A percentile compares a stretch with the other conserved stretches of the same genome.
These are phyloP conservation scores for Hyalella azteca DNA, from an alignment of 2,888 invertebrate genomes.

Conservation along the genomic window DNA sequence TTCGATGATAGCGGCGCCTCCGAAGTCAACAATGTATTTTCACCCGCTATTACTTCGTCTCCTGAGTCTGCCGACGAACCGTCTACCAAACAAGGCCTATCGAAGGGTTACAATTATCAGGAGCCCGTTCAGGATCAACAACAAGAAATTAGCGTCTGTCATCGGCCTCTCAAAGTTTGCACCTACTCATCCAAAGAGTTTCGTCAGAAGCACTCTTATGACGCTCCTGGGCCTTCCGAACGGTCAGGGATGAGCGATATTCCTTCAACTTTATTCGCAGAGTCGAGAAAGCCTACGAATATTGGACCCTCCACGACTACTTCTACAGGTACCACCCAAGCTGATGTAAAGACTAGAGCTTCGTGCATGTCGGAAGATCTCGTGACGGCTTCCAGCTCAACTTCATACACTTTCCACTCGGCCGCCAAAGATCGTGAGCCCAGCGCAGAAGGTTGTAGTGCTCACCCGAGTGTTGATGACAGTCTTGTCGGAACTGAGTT, in stretches of 20 bases:
- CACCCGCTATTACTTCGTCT: neutral
- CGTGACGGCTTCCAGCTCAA: neutral
- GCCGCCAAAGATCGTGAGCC: constrained; percentile 4
- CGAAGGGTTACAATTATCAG: neutral
- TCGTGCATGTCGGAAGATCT: neutral
- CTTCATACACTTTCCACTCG: neutral
- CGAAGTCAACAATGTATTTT: neutral
- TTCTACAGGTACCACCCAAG: too few species aligned
- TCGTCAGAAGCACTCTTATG: too few species aligned
- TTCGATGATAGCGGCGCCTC: neutral
- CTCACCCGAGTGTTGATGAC: neutral
- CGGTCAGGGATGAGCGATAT: too few species aligned
- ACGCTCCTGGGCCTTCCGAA: too few species aligned
- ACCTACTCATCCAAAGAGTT: too few species aligned
- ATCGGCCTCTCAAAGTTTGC: constrained; percentile 1
- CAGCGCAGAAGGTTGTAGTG: neutral
- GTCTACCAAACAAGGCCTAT: neutral
- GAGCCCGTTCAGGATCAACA: neutral
- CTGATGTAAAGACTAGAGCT: too few species aligned
- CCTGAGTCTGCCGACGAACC: neutral
- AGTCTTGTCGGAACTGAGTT: constrained; percentile 6
- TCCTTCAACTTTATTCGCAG: too few species aligned
- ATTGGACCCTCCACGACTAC: too few species aligned
- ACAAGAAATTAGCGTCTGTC: neutral
- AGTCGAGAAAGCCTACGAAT: too few species aligned